phyloP scores from a whole-genome alignment of 2,797 vertebrate species.

The Hybognathus amarus region DNA sequence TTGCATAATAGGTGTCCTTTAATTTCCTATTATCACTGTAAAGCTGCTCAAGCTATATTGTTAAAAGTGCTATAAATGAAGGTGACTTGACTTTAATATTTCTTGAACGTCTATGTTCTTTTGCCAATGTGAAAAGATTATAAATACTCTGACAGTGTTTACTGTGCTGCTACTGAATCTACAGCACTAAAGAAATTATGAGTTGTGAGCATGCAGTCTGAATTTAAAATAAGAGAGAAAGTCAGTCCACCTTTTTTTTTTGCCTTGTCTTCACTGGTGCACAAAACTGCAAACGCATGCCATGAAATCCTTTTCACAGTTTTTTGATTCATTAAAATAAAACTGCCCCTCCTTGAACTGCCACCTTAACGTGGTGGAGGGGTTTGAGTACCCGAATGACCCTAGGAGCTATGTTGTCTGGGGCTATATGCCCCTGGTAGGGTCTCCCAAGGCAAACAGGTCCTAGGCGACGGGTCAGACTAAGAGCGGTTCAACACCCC shows the following conservation, averaged over 20 bases:
- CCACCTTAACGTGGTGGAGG: too few species aligned
- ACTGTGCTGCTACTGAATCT: not conserved
- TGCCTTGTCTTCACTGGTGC: not conserved
- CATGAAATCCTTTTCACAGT: not conserved
- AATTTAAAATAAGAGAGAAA: not conserved
- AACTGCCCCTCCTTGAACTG: too few species aligned
- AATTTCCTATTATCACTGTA: too few species aligned
- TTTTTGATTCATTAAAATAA: not conserved
- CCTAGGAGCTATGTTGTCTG: too few species aligned
- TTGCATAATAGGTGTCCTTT: too few species aligned
- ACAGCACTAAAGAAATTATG: not conserved
- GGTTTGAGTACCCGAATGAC: too few species aligned
- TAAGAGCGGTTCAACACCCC: too few species aligned
- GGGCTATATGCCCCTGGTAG: too few species aligned
- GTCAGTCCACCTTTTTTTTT: not conserved
- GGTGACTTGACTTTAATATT: not conserved
- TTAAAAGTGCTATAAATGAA: too few species aligned
- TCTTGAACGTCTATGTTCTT: slow-evolving; percentile 6
- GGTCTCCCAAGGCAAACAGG: too few species aligned
- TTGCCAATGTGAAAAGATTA: slow-evolving; percentile 14
- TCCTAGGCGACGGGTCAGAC: too few species aligned
- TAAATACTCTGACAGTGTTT: slow-evolving; percentile 21
- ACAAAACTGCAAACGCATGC: not conserved
- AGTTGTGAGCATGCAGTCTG: not conserved
- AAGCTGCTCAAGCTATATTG: too few species aligned